phyloP scores from a whole-genome alignment of 2,113 vertebrate genomes.

The Tenrec ecaudatus region DNA sequence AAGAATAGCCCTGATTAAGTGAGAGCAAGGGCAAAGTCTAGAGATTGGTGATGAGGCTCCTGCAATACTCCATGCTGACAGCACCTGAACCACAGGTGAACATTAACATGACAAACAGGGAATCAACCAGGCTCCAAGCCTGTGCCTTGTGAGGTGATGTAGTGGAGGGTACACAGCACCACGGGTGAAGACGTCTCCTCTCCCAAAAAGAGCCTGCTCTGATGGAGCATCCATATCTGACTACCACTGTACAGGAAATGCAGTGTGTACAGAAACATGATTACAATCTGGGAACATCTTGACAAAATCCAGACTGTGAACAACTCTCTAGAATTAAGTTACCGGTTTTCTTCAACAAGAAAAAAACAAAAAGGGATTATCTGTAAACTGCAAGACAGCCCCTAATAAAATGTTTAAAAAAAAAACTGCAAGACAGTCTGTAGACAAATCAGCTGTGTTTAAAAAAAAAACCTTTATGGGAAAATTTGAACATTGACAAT shows the following conservation, averaged over 20 bases:
- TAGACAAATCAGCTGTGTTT: not conserved
- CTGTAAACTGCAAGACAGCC: not conserved
- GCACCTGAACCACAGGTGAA: not conserved
- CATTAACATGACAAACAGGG: not conserved
- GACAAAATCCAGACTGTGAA: not conserved
- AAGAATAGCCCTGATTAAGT: not conserved
- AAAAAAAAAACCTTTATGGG: not conserved
- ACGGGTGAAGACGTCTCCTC: not conserved
- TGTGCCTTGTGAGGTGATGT: not conserved
- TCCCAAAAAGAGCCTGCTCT: not conserved
- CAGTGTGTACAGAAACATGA: not conserved
- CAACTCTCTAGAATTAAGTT: not conserved
- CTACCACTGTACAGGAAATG: constrained; percentile 1
- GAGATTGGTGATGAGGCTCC: not conserved
- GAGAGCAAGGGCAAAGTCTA: not conserved
- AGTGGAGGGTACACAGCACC: not conserved
- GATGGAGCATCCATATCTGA: not conserved
- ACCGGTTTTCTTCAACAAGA: constrained; percentile 21
- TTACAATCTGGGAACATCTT: not conserved
- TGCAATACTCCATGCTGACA: not conserved
- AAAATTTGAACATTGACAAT: constrained; percentile 10
- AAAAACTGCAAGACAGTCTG: not conserved
- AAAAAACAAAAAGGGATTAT: not conserved
- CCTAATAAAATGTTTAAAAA: not conserved
- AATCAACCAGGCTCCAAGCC: not conserved